Percentiles rank a stretch among this genome's conserved stretches.
phyloP scores from a whole-genome alignment of 2,113 vertebrate genomes.

The Peromyscus leucopus region DNA sequence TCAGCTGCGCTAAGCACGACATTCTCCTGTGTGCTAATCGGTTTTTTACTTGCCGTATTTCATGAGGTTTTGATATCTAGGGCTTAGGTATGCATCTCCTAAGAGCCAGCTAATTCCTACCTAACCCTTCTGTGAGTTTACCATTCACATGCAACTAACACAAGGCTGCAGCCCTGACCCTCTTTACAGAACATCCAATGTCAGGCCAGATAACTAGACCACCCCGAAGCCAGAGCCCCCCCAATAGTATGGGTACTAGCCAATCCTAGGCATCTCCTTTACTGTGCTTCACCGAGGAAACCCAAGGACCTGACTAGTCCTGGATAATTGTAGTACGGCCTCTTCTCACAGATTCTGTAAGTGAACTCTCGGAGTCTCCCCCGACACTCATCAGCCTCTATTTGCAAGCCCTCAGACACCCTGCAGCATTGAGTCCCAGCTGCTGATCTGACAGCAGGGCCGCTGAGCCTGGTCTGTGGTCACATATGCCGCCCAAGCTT shows the following conservation, averaged over 20 bases:
- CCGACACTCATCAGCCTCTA: neutral
- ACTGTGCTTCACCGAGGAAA: too few relatives aligned
- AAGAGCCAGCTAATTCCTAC: neutral
- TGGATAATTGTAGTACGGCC: accelerated
- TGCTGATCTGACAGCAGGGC: neutral
- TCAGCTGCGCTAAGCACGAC: neutral
- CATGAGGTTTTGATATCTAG: neutral
- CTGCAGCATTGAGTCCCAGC: neutral
- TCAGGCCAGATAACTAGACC: neutral
- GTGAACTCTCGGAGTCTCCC: neutral
- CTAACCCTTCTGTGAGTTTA: neutral
- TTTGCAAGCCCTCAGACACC: neutral
- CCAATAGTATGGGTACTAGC: neutral
- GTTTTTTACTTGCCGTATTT: neutral
- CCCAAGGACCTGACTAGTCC: neutral
- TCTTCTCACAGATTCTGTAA: neutral
- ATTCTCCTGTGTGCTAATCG: too few relatives aligned
- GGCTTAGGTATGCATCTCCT: neutral
- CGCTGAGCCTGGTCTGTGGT: accelerated
- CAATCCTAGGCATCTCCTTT: too few relatives aligned
- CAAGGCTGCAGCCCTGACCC: too few relatives aligned
- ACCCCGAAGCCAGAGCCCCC: neutral
- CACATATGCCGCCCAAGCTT: accelerated
- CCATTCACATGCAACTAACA: neutral
- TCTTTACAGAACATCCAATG: neutral